A percentile compares a stretch with the other conserved stretches of the same genome.
These are phyloP conservation scores for Thereva nobilitata DNA, from an alignment of 2,888 invertebrate genomes.

Conservation along the genomic window DNA sequence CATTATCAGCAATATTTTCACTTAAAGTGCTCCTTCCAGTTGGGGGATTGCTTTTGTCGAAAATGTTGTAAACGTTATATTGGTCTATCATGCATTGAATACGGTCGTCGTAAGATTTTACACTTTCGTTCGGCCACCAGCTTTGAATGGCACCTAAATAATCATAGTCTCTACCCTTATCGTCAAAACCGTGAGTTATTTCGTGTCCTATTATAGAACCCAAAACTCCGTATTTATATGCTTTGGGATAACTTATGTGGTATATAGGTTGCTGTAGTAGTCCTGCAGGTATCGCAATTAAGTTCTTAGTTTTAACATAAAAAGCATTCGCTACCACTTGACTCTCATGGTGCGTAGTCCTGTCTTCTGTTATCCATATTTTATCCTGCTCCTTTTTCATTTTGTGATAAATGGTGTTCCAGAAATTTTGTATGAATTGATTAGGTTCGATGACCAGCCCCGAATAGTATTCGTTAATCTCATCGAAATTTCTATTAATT, in stretches of 20 bases:
- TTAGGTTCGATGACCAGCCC: neutral
- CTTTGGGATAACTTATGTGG: neutral
- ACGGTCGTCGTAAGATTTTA: neutral
- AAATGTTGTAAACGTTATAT: slow-evolving; percentile 6
- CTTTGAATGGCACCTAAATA: slow-evolving; percentile 11
- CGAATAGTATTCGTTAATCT: slow-evolving; percentile 5
- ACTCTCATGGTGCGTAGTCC: slow-evolving; percentile 3
- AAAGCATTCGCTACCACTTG: slow-evolving; percentile 22
- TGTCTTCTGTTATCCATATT: neutral
- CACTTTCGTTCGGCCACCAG: slow-evolving; percentile 24
- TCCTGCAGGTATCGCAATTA: slow-evolving; percentile 20
- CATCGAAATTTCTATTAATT: neutral
- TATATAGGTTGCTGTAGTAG: slow-evolving; percentile 12
- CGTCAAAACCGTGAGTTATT: slow-evolving; percentile 25
- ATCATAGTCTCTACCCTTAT: slow-evolving; percentile 12
- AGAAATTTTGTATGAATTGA: slow-evolving; percentile 15
- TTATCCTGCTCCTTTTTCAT: slow-evolving; percentile 6
- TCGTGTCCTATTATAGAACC: slow-evolving; percentile 28
- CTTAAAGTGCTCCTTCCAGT: slow-evolving; percentile 21
- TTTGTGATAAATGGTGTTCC: neutral
- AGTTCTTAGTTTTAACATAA: slow-evolving; percentile 17
- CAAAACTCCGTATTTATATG: slow-evolving; percentile 21
- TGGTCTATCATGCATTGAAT: slow-evolving; percentile 14
- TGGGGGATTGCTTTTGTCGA: neutral
- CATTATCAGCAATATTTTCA: slow-evolving; percentile 33